Evolutionary conservation across 2,113 vertebrate genomes (phyloP), one percentile per base, ranked within the genome.

Genomic region (Mesocricetus auratus): DNA sequence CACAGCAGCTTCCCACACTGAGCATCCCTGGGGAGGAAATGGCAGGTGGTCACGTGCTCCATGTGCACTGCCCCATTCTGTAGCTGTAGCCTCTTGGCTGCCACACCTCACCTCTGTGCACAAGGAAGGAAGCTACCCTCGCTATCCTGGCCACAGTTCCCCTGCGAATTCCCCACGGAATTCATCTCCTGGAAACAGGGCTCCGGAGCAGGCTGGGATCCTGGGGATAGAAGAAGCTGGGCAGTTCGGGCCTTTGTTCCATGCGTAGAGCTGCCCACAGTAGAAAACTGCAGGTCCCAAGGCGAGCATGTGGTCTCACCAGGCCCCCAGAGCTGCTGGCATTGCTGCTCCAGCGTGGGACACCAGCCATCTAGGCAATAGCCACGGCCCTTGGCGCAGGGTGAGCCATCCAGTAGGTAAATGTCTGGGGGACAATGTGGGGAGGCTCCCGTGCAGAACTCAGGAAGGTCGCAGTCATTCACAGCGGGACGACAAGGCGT

Each of bases 1-100:
- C 99, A 99, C 98, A 99, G 99, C 96, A 99, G 99, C 97, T 99
- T 99, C 3, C 99, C 99, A 50, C 99, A 99, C 97, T 98, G 99
- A 16, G 99, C 99, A n/a, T 99, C 99, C 86, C 99, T 99, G 97
- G 22, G 33, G 88, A 71, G 7, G 29, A 50, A 64, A 66, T 3
- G 36, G 36, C 81, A 31, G 11, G 39, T 5, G 11, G 66, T 86
- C 83, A 39, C 42, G 10, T 1, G 26, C 19, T 8, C 31, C 33
- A 6, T 1, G 11, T 75, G 5, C 17, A 12, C 11, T 45, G 6
- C 16, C 6, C 24, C 75, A 13, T 12, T 26, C 10, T 31, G 10
- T 68, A 26, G 42, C 68, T 64, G 53, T 31, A 1, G 15, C 3
- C 11, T 45, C 74, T 66, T 10, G 1, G 4, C 69, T 0, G 0